Base-by-base conservation (phyloP, 2,888 invertebrate genomes). In the Agrotis puta region DNA sequence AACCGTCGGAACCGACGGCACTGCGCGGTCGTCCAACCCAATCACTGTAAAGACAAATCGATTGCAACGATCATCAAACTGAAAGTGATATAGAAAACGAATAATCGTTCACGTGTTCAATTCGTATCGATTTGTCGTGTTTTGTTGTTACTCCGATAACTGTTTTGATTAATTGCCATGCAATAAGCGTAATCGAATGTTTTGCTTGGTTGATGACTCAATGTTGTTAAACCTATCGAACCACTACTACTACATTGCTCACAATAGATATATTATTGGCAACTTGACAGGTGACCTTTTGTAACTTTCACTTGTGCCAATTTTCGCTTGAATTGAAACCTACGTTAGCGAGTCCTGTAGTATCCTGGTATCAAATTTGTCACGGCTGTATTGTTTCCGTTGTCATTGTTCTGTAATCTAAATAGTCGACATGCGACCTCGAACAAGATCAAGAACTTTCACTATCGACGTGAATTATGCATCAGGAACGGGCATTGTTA, bases 1-100 rank as follows among this genome's bases (percentile, higher is more conserved):
- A 79, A 82, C 74, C 75, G 79, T 77, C 81, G 81, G 77, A 83
- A 85, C 81, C 85, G 85, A 87, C 67, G 83, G 83, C 84, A 78
- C 86, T 85, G 79, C 85, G 88, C 84, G 90, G 89, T 92, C 91
- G 85, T 88, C 90, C 87, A 90, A 92, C 91, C 87, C 87, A 87
- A 86, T 87, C 83, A 74, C 82, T 81, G n/a, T 69, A 59, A 66
- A 70, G 70, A 71, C 61, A 63, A 71, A 71, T 82, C 67, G 61
- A 74, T 78, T 71, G 65, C 47, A 11, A 22, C 39, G 11, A 53
- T 59, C 51, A 45, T 51, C 59, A 61, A 64, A 70, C 68, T 71
- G 64, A 70, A 77, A 76, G 70, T 64, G 54, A 71, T 77, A 50
- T 74, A 70, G 66, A 77, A 83, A 83, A 62, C 54, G 20, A 63